Conservation (phyloP, 2,113 vertebrate species). For the Larimichthys crocea region DNA sequence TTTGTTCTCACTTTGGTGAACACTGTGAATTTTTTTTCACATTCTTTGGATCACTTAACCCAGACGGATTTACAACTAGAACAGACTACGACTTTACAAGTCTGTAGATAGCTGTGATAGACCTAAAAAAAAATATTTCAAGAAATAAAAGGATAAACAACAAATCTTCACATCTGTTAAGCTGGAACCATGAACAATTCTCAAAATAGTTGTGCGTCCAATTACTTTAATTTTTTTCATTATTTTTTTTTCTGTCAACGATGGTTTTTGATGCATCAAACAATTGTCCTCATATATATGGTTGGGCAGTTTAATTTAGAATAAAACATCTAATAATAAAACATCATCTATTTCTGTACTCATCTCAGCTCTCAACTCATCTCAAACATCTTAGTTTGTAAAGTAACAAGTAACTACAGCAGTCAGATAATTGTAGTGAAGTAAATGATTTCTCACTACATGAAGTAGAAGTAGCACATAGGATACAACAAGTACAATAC, state of each 20-base stretch:
- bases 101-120: too few species aligned
- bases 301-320: neutral
- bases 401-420: neutral
- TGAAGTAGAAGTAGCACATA: too few species aligned
- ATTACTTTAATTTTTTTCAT: too few species aligned
- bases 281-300: too few species aligned
- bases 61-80: neutral
- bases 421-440: neutral
- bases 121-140: neutral
- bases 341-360: neutral
- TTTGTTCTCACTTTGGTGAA: neutral
- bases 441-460: neutral
- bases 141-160: too few species aligned
- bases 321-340: neutral
- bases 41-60: neutral
- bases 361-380: too few species aligned
- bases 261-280: too few species aligned
- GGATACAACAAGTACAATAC: neutral
- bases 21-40: too few species aligned
- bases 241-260: neutral
- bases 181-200: too few species aligned
- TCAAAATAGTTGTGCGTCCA: too few species aligned
- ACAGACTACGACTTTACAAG: too few species aligned
- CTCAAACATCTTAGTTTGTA: neutral
- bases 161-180: too few species aligned